These are phyloP conservation scores for Tokudaia muenninki DNA, from an alignment of 2,797 vertebrate genomes.

Conservation along the genomic window DNA sequence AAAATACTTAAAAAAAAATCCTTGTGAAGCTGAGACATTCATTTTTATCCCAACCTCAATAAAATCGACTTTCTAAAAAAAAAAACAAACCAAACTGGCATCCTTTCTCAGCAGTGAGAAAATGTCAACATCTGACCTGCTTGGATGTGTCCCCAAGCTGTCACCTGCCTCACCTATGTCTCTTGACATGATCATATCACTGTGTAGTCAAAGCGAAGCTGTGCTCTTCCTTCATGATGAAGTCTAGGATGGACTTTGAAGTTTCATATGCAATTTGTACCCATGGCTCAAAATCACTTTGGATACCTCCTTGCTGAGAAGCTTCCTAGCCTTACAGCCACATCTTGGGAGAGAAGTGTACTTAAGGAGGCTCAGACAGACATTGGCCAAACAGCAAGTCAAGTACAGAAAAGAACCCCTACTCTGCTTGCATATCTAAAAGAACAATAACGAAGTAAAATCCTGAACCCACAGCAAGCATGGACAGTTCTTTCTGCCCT, in stretches of 20 bases:
- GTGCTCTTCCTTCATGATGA: neutral
- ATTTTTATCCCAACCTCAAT: conserved; percentile 35
- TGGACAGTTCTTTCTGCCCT: neutral
- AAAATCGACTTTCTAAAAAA: conserved; percentile 60
- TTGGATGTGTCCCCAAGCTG: neutral
- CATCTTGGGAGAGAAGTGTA: neutral
- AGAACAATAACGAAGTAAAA: neutral
- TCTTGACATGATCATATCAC: neutral
- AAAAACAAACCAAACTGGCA: neutral
- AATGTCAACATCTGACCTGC: neutral
- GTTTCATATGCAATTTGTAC: neutral
- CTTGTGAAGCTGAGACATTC: conserved; percentile 33
- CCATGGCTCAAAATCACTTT: neutral
- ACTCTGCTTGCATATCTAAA: neutral
- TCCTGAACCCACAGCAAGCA: neutral
- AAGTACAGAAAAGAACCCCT: neutral
- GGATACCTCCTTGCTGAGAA: neutral
- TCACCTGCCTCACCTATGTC: neutral
- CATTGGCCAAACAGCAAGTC: neutral
- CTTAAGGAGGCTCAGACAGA: neutral
- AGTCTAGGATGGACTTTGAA: neutral
- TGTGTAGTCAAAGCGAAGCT: neutral
- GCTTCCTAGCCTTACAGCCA: neutral
- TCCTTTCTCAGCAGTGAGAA: neutral
- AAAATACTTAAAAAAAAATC: neutral